These are phyloP conservation scores for Stichodactyla helianthus DNA, from an alignment of 64 coral and sea anemone species.

Conservation along the genomic window DNA sequence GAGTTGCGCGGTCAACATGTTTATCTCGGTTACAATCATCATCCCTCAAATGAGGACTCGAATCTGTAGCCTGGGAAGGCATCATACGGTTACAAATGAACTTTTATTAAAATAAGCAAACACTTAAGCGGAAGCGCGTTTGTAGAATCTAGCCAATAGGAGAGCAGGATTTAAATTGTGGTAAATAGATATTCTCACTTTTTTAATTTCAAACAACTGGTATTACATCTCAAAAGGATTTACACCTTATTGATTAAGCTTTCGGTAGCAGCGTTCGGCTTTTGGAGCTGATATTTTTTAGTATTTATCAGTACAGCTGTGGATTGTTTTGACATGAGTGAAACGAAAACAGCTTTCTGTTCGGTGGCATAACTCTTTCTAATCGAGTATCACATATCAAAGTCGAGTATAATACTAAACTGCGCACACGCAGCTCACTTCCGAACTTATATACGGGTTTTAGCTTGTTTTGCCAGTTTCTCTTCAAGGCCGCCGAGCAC, in stretches of 20 bases:
- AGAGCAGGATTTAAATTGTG: not conserved
- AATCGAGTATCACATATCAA: not conserved
- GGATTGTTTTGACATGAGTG: not conserved
- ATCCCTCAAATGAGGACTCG: not conserved
- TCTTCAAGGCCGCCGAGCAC: too few relatives aligned
- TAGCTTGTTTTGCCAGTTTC: not conserved
- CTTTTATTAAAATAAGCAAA: not conserved
- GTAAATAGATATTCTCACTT: not conserved
- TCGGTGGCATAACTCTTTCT: not conserved
- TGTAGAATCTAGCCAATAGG: not conserved
- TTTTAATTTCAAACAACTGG: not conserved
- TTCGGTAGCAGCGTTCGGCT: not conserved
- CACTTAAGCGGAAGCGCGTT: not conserved
- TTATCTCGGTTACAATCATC: not conserved
- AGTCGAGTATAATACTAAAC: not conserved
- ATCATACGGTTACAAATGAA: not conserved
- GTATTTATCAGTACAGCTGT: not conserved
- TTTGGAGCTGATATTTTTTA: not conserved
- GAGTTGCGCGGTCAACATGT: too few relatives aligned
- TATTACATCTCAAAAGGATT: not conserved
- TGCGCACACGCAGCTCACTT: not conserved
- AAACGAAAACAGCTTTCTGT: not conserved
- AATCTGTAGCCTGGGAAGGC: not conserved
- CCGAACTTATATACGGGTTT: not conserved
- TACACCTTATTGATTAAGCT: not conserved